These are phyloP conservation scores for Willowsia nigromaculata DNA, from an alignment of 2,888 invertebrate species.

Conservation along the genomic window DNA sequence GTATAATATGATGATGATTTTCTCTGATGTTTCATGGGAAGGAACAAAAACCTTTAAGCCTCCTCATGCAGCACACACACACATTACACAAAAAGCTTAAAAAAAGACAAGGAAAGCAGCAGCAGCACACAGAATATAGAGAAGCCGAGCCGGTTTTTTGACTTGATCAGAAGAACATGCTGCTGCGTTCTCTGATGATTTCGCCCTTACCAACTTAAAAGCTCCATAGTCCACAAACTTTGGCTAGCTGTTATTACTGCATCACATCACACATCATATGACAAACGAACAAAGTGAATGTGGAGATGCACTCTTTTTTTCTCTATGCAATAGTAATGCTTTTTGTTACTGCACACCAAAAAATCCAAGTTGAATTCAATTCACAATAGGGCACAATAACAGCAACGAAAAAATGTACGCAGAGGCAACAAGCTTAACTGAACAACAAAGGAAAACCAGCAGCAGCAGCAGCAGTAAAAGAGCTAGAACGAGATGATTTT, in stretches of 20 bases:
- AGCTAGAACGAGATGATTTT: background rate
- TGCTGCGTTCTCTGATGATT: background rate
- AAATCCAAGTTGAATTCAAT: background rate
- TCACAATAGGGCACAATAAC: background rate
- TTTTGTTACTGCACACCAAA: background rate
- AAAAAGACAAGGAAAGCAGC: background rate
- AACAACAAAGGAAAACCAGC: background rate
- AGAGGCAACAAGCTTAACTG: background rate
- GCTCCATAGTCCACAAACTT: background rate
- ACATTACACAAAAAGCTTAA: background rate
- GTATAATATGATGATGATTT: background rate
- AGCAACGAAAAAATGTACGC: background rate
- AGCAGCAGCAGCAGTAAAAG: background rate
- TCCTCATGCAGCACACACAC: background rate
- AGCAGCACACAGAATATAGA: background rate
- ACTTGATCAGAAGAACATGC: background rate
- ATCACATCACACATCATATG: background rate
- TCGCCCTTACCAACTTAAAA: background rate
- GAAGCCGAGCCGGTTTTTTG: background rate
- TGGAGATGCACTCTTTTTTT: background rate
- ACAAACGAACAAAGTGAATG: background rate
- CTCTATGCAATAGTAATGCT: background rate
- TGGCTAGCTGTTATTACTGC: too few relatives aligned
- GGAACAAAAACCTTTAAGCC: slow-evolving; percentile 37
- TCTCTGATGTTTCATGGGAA: background rate